Evolutionary conservation across 2,113 vertebrate genomes (phyloP).

Genomic region (Eclectus roratus): DNA sequence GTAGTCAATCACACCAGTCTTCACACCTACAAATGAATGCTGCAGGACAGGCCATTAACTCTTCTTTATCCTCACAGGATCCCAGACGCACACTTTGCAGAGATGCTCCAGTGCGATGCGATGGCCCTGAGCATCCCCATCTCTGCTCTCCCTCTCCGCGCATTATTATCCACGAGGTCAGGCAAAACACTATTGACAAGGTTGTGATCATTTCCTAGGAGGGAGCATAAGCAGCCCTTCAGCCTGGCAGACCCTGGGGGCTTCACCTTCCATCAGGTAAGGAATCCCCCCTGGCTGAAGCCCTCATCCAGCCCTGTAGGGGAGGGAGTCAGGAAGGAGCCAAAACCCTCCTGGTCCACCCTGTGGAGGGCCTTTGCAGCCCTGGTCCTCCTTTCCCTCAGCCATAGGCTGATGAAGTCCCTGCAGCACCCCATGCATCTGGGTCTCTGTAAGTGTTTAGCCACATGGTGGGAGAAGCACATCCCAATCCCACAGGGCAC

Average conservation of each 20-base stretch:
- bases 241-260: not conserved
- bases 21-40: not conserved
- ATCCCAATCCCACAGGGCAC: not conserved
- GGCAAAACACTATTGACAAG: not conserved
- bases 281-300: not conserved
- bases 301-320: not conserved
- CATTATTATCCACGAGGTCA: not conserved
- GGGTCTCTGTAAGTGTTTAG: not conserved
- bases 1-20: not conserved
- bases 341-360: not conserved
- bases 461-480: accelerated
- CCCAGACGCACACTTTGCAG: not conserved
- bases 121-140: not conserved
- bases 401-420: not conserved
- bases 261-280: not conserved
- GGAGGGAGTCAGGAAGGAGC: not conserved
- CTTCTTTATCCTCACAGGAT: not conserved
- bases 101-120: accelerated
- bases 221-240: not conserved
- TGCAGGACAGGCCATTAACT: not conserved
- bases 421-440: not conserved
- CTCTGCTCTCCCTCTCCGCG: not conserved
- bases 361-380: not conserved
- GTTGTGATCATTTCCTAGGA: not conserved
- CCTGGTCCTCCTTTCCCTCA: not conserved